Conservation (phyloP, 2,113 vertebrate genomes). For the Pimephales promelas region DNA sequence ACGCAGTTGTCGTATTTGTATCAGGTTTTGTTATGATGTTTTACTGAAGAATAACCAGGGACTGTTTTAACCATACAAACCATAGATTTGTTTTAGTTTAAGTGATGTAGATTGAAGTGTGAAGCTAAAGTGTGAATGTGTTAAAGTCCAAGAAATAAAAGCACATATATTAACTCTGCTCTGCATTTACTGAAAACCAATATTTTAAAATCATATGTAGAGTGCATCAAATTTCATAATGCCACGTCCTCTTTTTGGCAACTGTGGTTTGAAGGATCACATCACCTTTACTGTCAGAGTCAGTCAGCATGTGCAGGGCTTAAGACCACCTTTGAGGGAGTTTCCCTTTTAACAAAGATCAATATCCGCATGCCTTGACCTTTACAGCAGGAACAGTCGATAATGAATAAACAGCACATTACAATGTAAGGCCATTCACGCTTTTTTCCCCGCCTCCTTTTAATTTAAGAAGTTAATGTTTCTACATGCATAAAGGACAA, state of each 20-base stretch:
- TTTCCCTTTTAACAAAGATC: constrained; percentile 40
- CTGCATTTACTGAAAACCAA: background rate
- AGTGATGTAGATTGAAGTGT: too few relatives aligned
- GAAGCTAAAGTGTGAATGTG: too few relatives aligned
- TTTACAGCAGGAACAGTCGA: constrained; percentile 34
- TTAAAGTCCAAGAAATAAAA: too few relatives aligned
- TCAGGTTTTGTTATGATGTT: too few relatives aligned
- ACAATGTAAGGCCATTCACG: background rate
- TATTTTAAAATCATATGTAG: background rate
- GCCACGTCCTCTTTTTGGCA: background rate
- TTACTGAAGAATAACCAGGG: too few relatives aligned
- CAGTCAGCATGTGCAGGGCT: constrained; percentile 9
- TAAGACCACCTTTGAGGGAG: constrained; percentile 40
- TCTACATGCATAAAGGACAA: background rate
- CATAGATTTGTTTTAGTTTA: too few relatives aligned
- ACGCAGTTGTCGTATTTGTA: too few relatives aligned
- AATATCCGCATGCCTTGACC: constrained; percentile 47
- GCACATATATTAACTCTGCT: too few relatives aligned
- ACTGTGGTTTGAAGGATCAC: background rate
- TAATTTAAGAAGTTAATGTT: background rate
- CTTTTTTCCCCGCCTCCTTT: background rate
- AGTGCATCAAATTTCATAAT: background rate
- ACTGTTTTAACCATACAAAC: too few relatives aligned
- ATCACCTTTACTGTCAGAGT: background rate
- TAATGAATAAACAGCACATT: constrained; percentile 35